Evolutionary conservation across 2,888 invertebrate genomes (phyloP).

Genomic region (Ichneumoninae sp.): DNA sequence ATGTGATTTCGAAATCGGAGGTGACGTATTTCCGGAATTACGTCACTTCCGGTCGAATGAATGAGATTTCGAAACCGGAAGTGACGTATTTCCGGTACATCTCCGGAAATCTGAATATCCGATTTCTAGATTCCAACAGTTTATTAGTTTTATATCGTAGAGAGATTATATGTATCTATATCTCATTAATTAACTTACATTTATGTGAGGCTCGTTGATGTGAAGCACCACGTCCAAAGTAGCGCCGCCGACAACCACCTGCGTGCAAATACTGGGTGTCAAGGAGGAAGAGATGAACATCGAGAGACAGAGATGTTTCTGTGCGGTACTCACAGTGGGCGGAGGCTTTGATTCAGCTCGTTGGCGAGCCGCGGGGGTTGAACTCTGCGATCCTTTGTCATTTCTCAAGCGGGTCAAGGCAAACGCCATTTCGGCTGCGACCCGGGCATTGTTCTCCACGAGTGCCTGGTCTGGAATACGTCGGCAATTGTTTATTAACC

Average conservation of each 20-base stretch:
- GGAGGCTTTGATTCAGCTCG: constrained; percentile 23
- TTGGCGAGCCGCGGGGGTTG: constrained; percentile 54
- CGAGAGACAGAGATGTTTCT: constrained; percentile 67
- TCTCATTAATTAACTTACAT: constrained; percentile 86
- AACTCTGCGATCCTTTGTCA: constrained; percentile 44
- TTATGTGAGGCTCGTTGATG: constrained; percentile 87
- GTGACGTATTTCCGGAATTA: too few species aligned
- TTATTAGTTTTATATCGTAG: too few species aligned
- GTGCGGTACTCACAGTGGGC: constrained; percentile 61
- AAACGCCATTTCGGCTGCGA: constrained; percentile 92
- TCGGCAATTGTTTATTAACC: neutral
- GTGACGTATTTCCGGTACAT: too few species aligned
- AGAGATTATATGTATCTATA: neutral
- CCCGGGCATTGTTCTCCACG: constrained; percentile 95
- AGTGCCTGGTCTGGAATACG: constrained; percentile 91
- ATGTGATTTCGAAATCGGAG: too few species aligned
- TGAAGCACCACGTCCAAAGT: constrained; percentile 90
- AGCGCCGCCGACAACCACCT: constrained; percentile 92
- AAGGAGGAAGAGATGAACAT: constrained; percentile 1
- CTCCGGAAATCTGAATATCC: too few species aligned
- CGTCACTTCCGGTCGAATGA: too few species aligned
- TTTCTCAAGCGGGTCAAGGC: constrained; percentile 66
- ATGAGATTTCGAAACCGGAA: too few species aligned
- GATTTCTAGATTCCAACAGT: too few species aligned
- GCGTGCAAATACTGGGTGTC: constrained; percentile 57